These are phyloP conservation scores for Phymatocera aterrima DNA, from an alignment of 2,888 invertebrate species.

Conservation along the genomic window DNA sequence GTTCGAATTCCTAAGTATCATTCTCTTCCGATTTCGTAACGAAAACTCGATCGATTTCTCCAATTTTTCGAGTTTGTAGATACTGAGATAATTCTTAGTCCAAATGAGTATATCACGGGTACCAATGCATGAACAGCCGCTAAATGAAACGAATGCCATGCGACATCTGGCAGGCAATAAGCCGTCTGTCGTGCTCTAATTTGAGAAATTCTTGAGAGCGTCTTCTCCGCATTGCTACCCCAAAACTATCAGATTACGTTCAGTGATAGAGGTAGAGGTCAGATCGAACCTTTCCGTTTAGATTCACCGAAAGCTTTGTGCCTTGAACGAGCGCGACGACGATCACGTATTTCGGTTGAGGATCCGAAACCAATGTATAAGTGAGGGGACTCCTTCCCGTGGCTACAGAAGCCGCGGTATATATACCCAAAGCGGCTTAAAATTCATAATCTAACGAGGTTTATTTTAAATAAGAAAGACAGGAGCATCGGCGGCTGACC, in stretches of 20 bases:
- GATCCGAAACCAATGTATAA: neutral
- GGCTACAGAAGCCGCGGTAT: neutral
- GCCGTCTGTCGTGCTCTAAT: neutral
- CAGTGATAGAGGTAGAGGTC: neutral
- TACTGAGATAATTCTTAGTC: no score
- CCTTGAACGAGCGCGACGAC: neutral
- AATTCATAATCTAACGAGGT: slow-evolving; percentile 26
- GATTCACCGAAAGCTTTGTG: neutral
- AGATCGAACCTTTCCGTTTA: neutral
- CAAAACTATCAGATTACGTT: slow-evolving; percentile 31
- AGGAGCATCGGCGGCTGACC: neutral
- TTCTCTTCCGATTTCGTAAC: no score
- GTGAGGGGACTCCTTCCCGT: no score
- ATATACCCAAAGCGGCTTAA: slow-evolving; percentile 14
- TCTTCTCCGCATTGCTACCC: slow-evolving; percentile 22
- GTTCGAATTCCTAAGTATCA: no score
- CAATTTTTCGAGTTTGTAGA: no score
- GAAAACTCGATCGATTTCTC: no score
- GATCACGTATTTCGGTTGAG: neutral
- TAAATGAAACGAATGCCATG: neutral
- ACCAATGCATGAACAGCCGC: no score
- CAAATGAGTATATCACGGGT: no score
- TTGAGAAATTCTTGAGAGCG: neutral
- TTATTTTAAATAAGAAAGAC: slow-evolving; percentile 17
- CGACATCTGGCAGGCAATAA: slow-evolving; percentile 28